Conservation (phyloP, 2,113 vertebrate genomes). For the Psilopogon haemacephalus region DNA sequence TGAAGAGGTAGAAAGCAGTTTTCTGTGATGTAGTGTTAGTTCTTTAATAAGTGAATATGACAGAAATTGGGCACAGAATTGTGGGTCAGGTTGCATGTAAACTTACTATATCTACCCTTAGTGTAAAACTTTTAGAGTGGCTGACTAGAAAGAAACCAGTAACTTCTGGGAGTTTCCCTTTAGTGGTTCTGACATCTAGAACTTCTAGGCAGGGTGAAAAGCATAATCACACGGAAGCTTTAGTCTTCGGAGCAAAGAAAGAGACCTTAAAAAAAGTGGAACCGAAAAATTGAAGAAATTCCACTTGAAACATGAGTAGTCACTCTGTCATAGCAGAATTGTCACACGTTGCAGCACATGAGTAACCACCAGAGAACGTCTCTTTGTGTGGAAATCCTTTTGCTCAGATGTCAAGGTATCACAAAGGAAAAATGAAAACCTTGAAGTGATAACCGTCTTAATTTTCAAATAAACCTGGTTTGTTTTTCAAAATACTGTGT, state of each 20-base stretch:
- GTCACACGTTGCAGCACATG: not conserved
- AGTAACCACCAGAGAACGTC: not conserved
- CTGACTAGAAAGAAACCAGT: not conserved
- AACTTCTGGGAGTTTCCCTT: not conserved
- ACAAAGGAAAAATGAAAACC: not conserved
- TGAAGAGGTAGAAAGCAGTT: not conserved
- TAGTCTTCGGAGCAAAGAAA: not conserved
- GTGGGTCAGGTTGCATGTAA: not conserved
- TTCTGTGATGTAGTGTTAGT: not conserved
- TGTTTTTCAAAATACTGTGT: not conserved
- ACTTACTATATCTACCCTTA: not conserved
- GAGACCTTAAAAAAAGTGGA: not conserved
- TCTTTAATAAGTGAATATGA: not conserved
- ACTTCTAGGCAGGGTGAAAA: not conserved
- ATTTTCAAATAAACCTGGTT: rapidly evolving
- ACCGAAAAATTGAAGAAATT: slow-evolving; percentile 43
- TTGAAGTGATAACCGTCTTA: not conserved
- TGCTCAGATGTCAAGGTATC: not conserved
- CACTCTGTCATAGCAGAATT: not conserved
- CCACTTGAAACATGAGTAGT: not conserved
- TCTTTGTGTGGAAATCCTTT: not conserved
- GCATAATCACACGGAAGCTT: not conserved
- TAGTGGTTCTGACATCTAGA: not conserved
- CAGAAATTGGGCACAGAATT: not conserved
- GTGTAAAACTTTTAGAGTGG: not conserved